Conservation (phyloP, 2,888 invertebrate genomes). For the Alviniconcha strummeri region DNA sequence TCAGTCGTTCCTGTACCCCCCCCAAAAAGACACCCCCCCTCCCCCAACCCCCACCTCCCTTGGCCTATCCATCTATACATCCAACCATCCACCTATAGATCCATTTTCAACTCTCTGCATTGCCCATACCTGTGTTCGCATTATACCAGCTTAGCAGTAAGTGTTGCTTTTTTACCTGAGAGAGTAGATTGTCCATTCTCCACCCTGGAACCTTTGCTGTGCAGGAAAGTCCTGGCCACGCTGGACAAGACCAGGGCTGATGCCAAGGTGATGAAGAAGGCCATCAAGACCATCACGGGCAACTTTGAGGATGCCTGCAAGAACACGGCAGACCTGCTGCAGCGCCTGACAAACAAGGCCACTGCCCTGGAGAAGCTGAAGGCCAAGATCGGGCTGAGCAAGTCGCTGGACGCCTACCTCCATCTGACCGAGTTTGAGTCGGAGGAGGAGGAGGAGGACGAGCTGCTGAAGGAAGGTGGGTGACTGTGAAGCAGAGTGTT, state of each 20-base stretch:
- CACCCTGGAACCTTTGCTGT: no score
- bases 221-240: slow-evolving; percentile 71
- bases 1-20: no score
- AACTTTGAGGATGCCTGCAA: slow-evolving; percentile 67
- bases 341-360: slow-evolving; percentile 66
- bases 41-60: no score
- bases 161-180: no score
- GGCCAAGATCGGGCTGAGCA: slow-evolving; percentile 66
- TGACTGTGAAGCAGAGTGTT: neutral
- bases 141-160: no score
- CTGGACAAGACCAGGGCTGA: slow-evolving; percentile 70
- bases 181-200: no score
- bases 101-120: no score
- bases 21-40: no score
- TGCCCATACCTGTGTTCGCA: no score
- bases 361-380: slow-evolving; percentile 69
- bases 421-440: slow-evolving; percentile 69
- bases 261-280: slow-evolving; percentile 69
- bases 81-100: neutral
- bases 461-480: slow-evolving; percentile 67
- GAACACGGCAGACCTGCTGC: slow-evolving; percentile 63
- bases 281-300: slow-evolving; percentile 65
- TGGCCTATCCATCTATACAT: no score
- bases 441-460: slow-evolving; percentile 69
- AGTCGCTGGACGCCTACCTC: slow-evolving; percentile 71